A percentile compares a stretch with the other conserved stretches of the same genome.
Conservation (phyloP, 1,140 invertebrate species). For the Papilio xuthus region DNA sequence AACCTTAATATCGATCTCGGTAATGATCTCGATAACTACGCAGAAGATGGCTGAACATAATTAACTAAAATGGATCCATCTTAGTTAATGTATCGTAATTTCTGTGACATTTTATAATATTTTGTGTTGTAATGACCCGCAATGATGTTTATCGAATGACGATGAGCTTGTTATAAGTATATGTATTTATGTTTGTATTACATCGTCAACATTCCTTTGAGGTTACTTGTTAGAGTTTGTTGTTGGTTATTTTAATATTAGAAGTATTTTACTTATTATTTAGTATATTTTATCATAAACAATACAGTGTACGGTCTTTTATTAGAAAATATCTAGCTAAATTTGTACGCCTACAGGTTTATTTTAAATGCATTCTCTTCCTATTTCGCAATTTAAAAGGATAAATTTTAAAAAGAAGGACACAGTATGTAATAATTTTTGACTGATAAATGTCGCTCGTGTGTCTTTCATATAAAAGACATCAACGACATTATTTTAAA, state of each 20-base stretch:
- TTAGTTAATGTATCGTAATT: conserved; percentile 20
- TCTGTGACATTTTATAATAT: conserved; percentile 27
- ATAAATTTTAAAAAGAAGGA: neutral
- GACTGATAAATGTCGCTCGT: neutral
- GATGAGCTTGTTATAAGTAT: conserved; percentile 3
- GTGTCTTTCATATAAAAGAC: conserved; percentile 23
- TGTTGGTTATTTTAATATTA: conserved; percentile 4
- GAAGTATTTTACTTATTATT: neutral
- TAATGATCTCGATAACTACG: neutral
- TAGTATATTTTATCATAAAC: neutral
- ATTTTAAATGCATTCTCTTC: neutral
- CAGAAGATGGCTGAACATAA: neutral
- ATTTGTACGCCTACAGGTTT: neutral
- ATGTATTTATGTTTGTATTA: conserved; percentile 1
- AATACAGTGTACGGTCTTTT: neutral
- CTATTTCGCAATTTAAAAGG: neutral
- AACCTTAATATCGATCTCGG: neutral
- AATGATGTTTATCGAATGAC: conserved; percentile 7
- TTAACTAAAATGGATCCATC: conserved; percentile 11
- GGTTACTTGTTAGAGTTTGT: conserved; percentile 30
- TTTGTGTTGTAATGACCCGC: conserved; percentile 22
- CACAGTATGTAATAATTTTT: neutral
- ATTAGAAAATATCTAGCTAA: neutral
- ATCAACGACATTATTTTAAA: neutral
- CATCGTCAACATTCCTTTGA: conserved; percentile 28